These are phyloP conservation scores for Drymonia ruficornis DNA, from an alignment of 2,888 invertebrate species.

Conservation along the genomic window DNA sequence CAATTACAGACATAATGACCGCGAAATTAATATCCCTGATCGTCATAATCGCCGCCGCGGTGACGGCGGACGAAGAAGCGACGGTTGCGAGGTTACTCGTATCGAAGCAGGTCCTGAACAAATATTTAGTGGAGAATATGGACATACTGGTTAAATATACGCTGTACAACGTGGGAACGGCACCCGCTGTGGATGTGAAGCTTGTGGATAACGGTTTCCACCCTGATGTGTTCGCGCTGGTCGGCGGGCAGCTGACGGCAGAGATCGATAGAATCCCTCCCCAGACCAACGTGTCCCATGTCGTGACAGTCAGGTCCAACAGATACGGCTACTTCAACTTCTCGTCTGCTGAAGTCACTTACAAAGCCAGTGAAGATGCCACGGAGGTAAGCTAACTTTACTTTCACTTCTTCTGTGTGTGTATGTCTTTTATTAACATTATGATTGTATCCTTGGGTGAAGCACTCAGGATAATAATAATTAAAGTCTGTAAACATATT, in stretches of 20 bases:
- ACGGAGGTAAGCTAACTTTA: conserved; percentile 86
- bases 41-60: conserved; percentile 72
- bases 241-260: conserved; percentile 93
- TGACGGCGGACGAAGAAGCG: conserved; percentile 87
- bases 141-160: conserved; percentile 98
- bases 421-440: neutral
- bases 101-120: conserved; percentile 97
- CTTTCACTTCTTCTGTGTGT: conserved; percentile 22
- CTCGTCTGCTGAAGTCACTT: conserved; percentile 96
- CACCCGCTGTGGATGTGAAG: conserved; percentile 95
- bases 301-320: conserved; percentile 95
- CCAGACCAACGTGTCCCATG: conserved; percentile 96
- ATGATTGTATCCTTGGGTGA: neutral
- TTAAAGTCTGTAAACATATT: no score
- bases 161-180: conserved; percentile 96
- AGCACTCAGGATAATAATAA: no score
- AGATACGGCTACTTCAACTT: conserved; percentile 98
- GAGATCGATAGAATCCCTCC: conserved; percentile 96
- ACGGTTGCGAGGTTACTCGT: conserved; percentile 93
- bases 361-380: conserved; percentile 93
- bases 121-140: conserved; percentile 98
- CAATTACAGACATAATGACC: conserved; percentile 72
- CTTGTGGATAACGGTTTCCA: conserved; percentile 97
- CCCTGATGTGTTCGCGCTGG: conserved; percentile 94
- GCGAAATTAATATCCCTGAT: conserved; percentile 74